phyloP scores from a whole-genome alignment of 2,888 invertebrate genomes.

The Nymphalis urticae region DNA sequence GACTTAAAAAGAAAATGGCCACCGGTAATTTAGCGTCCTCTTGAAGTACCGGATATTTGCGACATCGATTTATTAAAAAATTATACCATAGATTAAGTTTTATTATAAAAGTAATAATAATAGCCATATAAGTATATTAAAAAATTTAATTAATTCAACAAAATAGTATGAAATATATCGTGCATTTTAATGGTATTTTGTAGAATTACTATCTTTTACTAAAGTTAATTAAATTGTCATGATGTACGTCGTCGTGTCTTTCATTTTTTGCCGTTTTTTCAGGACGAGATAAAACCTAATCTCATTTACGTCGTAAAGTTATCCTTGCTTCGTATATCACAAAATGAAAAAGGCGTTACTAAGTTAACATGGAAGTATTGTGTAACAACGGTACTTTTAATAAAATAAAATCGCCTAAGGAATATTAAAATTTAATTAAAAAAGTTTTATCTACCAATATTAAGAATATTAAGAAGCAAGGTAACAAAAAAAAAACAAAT shows the following conservation, averaged over 20 bases:
- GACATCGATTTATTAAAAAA: too few species aligned
- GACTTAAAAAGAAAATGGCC: too few species aligned
- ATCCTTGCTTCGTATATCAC: slow-evolving; percentile 23
- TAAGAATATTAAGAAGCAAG: too few species aligned
- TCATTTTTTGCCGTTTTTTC: slow-evolving; percentile 26
- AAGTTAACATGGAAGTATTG: neutral
- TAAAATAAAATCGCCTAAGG: neutral
- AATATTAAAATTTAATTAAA: too few species aligned
- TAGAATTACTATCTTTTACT: neutral
- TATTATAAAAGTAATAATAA: too few species aligned
- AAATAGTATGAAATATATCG: too few species aligned
- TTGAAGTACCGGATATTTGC: too few species aligned
- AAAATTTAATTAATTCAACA: too few species aligned
- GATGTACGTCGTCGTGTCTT: slow-evolving; percentile 15
- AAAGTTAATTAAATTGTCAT: slow-evolving; percentile 28
- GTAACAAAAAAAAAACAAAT: neutral
- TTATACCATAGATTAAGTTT: too few species aligned
- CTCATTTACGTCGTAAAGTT: slow-evolving; percentile 28
- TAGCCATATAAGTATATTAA: too few species aligned
- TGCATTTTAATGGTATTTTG: neutral
- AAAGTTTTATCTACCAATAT: too few species aligned
- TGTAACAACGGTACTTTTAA: neutral
- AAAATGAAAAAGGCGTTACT: slow-evolving; percentile 15
- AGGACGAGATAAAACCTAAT: slow-evolving; percentile 32
- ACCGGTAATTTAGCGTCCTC: too few species aligned